Percentiles rank a stretch among this genome's conserved stretches.
phyloP scores from a whole-genome alignment of 35 echinoderm and acorn worm species.

The Ophioderma brevispina region DNA sequence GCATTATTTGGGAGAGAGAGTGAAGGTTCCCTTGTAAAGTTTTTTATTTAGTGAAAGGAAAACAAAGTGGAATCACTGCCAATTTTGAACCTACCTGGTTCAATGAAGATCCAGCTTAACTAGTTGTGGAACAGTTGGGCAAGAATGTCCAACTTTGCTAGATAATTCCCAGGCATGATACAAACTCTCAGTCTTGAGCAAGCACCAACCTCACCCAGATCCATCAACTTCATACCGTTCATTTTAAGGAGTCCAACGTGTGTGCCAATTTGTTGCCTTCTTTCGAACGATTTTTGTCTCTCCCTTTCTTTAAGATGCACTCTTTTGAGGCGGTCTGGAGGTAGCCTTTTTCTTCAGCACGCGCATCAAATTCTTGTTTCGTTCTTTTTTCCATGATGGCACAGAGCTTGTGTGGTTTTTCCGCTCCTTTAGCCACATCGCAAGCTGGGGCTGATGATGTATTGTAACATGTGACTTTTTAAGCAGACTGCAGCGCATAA shows the following conservation, averaged over 20 bases:
- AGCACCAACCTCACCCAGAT: constrained; percentile 62
- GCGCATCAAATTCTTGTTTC: constrained; percentile 70
- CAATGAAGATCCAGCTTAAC: constrained; percentile 85
- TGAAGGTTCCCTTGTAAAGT: too few species aligned
- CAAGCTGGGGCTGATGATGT: constrained; percentile 62
- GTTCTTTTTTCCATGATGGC: constrained; percentile 87
- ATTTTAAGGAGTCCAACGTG: constrained; percentile 67
- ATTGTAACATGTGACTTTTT: constrained; percentile 50
- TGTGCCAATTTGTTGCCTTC: constrained; percentile 34
- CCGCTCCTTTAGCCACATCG: constrained; percentile 80
- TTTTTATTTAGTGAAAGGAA: too few species aligned
- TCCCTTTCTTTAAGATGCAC: constrained; percentile 20
- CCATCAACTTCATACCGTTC: constrained; percentile 63
- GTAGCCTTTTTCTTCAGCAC: constrained; percentile 88
- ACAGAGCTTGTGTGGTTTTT: constrained; percentile 71
- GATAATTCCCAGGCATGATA: constrained; percentile 86
- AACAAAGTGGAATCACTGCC: too few species aligned
- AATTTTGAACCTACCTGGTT: constrained; percentile 74
- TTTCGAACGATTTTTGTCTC: neutral
- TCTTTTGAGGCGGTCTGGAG: constrained; percentile 47
- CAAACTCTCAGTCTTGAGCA: constrained; percentile 74
- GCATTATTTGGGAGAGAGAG: too few species aligned
- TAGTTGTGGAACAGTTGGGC: constrained; percentile 57
- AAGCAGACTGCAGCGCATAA: too few species aligned
- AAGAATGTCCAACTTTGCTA: constrained; percentile 77